A percentile compares a stretch with the other conserved stretches of the same genome.
Conservation (phyloP, 2,888 invertebrate genomes). For the Monoplex corrugatus region DNA sequence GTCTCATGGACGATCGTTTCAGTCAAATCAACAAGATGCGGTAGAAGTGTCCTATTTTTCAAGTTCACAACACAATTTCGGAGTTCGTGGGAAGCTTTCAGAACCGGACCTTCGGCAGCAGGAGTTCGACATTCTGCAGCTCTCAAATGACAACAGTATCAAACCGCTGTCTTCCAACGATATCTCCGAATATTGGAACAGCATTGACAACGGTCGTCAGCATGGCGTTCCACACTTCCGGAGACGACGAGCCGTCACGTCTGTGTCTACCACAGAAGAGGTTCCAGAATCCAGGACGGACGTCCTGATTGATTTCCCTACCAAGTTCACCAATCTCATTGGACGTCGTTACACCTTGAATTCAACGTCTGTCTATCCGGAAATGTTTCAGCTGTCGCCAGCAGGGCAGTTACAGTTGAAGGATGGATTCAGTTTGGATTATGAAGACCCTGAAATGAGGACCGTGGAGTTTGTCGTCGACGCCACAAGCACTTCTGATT, state of each 20-base stretch:
- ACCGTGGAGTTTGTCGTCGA: background rate
- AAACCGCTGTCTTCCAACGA: background rate
- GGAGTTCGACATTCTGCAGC: background rate
- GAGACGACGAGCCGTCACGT: background rate
- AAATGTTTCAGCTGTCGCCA: constrained; percentile 1
- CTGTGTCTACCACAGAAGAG: background rate
- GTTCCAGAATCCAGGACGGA: background rate
- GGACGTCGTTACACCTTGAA: background rate
- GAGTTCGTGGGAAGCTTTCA: background rate
- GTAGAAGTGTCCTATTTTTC: background rate
- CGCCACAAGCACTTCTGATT: background rate
- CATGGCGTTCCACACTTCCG: background rate
- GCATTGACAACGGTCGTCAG: background rate
- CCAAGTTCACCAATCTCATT: background rate
- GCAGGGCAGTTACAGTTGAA: background rate
- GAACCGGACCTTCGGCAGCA: background rate
- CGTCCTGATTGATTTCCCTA: background rate
- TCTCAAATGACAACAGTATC: background rate
- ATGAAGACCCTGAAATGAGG: background rate
- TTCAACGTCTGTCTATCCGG: background rate
- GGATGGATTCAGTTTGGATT: background rate
- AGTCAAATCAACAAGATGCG: background rate
- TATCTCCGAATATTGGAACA: background rate
- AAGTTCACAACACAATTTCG: background rate
- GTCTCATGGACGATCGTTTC: background rate